Percentiles rank a stretch among this genome's conserved stretches.
Evolutionary conservation across 2,888 invertebrate genomes (phyloP).

Genomic region (Agrotis puta): DNA sequence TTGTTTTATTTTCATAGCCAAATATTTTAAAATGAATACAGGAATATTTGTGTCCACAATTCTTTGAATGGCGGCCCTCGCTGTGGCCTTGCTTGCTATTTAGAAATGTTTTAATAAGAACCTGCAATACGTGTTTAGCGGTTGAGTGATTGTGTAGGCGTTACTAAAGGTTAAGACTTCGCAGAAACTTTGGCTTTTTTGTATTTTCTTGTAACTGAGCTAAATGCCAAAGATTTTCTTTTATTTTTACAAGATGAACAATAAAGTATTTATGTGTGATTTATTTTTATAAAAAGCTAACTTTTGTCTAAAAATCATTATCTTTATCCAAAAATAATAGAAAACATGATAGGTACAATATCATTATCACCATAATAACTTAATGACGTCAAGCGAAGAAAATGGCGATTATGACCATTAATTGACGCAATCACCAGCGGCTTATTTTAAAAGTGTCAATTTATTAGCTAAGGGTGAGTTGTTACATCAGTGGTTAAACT

Average conservation of each 20-base stretch:
- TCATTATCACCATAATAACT: no score
- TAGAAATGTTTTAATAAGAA: slow-evolving; percentile 27
- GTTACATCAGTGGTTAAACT: no score
- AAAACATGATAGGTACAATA: no score
- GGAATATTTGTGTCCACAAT: not conserved
- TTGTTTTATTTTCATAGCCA: no score
- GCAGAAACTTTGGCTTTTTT: not conserved
- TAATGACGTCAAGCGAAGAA: no score
- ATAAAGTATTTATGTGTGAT: not conserved
- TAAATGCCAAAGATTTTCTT: not conserved
- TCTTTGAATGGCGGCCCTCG: slow-evolving; percentile 9
- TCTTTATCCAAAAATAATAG: no score
- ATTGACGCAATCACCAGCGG: no score
- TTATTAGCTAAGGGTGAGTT: no score
- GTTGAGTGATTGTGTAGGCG: not conserved
- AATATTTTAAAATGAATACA: not conserved
- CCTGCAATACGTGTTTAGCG: slow-evolving; percentile 19
- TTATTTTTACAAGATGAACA: not conserved
- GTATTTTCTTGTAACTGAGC: not conserved
- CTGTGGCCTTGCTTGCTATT: slow-evolving; percentile 13
- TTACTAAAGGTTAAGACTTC: slow-evolving; percentile 28
- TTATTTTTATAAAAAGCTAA: not conserved
- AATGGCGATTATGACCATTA: no score
- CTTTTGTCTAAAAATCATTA: no score
- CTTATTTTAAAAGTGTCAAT: no score